Conservation (phyloP, 2,113 vertebrate species). For the Phylloscopus trochilus region DNA sequence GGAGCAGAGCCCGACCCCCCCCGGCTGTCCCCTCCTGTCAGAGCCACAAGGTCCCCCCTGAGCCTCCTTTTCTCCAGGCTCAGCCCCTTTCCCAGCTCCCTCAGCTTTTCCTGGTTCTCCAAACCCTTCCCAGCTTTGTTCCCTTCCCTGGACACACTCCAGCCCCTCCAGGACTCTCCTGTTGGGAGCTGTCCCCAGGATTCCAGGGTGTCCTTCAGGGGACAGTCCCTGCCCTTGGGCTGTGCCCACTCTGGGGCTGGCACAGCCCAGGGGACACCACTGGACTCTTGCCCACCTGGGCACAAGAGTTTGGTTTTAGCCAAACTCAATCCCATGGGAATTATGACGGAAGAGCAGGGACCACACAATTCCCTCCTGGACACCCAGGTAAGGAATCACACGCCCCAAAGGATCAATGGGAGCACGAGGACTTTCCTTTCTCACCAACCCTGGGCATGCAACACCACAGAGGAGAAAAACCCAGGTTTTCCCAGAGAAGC, state of each 20-base stretch:
- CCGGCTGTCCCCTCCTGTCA: neutral
- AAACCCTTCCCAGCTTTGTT: neutral
- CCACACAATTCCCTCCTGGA: neutral
- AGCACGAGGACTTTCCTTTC: neutral
- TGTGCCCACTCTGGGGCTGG: neutral
- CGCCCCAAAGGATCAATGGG: neutral
- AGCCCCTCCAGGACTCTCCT: neutral
- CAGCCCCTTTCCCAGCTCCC: neutral
- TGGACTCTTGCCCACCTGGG: neutral
- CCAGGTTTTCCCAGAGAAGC: neutral
- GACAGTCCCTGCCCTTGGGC: neutral
- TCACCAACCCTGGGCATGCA: neutral
- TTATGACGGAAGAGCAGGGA: rapidly evolving
- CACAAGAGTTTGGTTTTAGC: neutral
- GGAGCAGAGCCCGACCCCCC: neutral
- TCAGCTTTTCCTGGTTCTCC: neutral
- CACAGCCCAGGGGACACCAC: neutral
- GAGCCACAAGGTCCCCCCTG: neutral
- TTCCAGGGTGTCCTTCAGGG: neutral
- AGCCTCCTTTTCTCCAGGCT: neutral
- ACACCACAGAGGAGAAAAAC: neutral
- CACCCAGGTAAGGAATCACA: neutral
- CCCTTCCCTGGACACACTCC: neutral
- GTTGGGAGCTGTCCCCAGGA: neutral
- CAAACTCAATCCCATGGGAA: neutral